These are phyloP conservation scores for Osmoderma eremita DNA, from an alignment of 2,888 invertebrate species.

Conservation along the genomic window DNA sequence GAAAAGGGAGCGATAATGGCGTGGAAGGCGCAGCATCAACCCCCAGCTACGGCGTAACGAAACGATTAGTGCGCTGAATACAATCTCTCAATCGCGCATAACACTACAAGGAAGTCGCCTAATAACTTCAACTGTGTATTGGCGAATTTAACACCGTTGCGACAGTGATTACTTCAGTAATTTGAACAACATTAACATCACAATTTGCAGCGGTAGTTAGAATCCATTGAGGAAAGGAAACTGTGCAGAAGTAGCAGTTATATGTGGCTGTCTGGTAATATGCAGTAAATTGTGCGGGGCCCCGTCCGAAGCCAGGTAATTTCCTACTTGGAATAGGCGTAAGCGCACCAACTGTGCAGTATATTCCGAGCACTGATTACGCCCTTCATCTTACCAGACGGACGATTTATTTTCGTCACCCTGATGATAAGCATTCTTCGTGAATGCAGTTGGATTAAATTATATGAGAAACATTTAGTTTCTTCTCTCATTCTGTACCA, in stretches of 20 bases:
- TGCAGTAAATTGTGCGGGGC: conserved; percentile 61
- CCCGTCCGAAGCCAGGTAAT: conserved; percentile 60
- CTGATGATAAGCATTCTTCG: too few species aligned
- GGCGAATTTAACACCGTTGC: conserved; percentile 39
- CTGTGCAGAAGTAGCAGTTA: conserved; percentile 44
- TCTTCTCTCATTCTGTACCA: too few species aligned
- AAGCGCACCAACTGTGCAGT: conserved; percentile 56
- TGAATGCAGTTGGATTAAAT: too few species aligned
- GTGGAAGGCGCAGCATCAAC: conserved; percentile 2
- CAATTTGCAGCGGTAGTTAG: conserved; percentile 50
- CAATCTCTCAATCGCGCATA: conserved; percentile 41
- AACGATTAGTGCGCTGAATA: conserved; percentile 40
- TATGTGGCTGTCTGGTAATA: conserved; percentile 55
- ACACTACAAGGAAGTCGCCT: conserved; percentile 38
- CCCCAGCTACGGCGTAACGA: conserved; percentile 9
- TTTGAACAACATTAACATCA: conserved; percentile 47
- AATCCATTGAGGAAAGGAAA: conserved; percentile 47
- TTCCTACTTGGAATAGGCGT: conserved; percentile 61
- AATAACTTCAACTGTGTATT: conserved; percentile 40
- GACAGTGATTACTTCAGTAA: conserved; percentile 44
- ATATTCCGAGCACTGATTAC: conserved; percentile 57
- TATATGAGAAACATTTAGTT: too few species aligned
- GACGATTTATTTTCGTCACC: conserved; percentile 38
- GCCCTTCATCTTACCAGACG: conserved; percentile 55
- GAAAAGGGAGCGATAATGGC: conserved; percentile 27